These are phyloP conservation scores for Azorinus chamasolen DNA, from an alignment of 2,888 invertebrate species.

Conservation along the genomic window DNA sequence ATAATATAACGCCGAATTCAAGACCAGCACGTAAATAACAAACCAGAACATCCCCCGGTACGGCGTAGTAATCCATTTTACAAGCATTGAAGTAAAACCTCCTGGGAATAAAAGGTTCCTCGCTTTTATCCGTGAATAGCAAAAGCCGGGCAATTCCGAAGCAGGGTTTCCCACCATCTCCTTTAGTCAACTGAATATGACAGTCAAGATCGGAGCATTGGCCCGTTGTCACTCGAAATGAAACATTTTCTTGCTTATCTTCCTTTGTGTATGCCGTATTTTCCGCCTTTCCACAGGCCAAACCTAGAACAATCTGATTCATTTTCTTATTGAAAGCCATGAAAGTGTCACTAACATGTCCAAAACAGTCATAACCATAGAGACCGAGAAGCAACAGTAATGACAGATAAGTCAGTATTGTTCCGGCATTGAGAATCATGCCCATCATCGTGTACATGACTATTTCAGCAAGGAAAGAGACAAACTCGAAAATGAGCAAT, in stretches of 20 bases:
- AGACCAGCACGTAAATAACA: constrained; percentile 52
- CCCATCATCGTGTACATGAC: constrained; percentile 81
- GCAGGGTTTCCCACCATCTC: constrained; percentile 29
- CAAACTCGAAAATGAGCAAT: constrained; percentile 78
- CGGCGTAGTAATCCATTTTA: constrained; percentile 59
- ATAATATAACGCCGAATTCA: constrained; percentile 53
- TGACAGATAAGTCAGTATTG: constrained; percentile 77
- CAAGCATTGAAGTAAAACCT: constrained; percentile 64
- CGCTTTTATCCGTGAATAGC: constrained; percentile 58
- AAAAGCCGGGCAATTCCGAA: constrained; percentile 56
- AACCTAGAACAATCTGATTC: constrained; percentile 66
- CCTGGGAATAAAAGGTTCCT: constrained; percentile 60
- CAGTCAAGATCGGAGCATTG: constrained; percentile 48
- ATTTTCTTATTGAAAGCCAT: constrained; percentile 79
- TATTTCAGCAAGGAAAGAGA: constrained; percentile 81
- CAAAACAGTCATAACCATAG: constrained; percentile 80
- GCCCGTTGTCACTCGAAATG: constrained; percentile 74
- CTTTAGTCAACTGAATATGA: constrained; percentile 33
- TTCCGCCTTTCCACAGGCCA: constrained; percentile 22
- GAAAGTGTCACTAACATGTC: constrained; percentile 78
- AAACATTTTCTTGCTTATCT: constrained; percentile 71
- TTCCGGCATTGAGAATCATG: constrained; percentile 80
- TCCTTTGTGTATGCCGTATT: constrained; percentile 14
- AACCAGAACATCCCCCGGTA: constrained; percentile 59
- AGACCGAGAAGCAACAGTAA: constrained; percentile 75